Evolutionary conservation across 2,113 vertebrate genomes (phyloP).

Genomic region (Merops nubicus): DNA sequence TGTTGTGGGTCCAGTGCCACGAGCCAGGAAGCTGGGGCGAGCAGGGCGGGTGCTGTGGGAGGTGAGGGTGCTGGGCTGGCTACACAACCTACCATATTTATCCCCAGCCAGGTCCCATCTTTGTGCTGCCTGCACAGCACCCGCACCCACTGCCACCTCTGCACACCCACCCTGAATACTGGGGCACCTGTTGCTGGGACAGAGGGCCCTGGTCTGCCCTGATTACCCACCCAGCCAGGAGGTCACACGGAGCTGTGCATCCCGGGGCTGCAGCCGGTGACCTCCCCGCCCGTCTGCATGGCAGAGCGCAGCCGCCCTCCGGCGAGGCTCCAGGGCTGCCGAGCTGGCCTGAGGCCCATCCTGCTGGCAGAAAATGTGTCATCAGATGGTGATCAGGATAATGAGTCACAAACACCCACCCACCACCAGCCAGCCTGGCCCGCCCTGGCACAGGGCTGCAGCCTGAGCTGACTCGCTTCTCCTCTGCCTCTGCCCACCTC

Average conservation of each 20-base stretch:
- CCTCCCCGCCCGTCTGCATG: not conserved
- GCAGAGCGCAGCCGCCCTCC: not conserved
- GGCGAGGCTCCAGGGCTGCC: not conserved
- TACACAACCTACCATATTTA: rapidly evolving
- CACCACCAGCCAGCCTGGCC: not conserved
- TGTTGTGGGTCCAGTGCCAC: rapidly evolving
- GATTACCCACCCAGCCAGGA: not conserved
- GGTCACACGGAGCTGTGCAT: not conserved
- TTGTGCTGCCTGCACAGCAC: not conserved
- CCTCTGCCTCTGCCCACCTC: not conserved
- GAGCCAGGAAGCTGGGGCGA: not conserved
- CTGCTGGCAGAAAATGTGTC: conserved; percentile 5
- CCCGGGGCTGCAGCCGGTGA: not conserved
- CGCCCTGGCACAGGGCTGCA: not conserved
- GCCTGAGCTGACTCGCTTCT: not conserved
- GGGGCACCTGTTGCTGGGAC: not conserved
- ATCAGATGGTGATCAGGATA: not conserved
- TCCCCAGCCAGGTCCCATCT: not conserved
- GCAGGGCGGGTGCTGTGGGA: not conserved
- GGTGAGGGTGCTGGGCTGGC: not conserved
- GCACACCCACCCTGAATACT: rapidly evolving
- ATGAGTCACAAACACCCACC: not conserved
- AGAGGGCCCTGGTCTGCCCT: not conserved
- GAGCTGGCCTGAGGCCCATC: not conserved
- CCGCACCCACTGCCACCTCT: not conserved